Percentiles rank a stretch among this genome's conserved stretches.
These are phyloP conservation scores for Rallus crepitans DNA, from an alignment of 2,797 vertebrate species.

Conservation along the genomic window DNA sequence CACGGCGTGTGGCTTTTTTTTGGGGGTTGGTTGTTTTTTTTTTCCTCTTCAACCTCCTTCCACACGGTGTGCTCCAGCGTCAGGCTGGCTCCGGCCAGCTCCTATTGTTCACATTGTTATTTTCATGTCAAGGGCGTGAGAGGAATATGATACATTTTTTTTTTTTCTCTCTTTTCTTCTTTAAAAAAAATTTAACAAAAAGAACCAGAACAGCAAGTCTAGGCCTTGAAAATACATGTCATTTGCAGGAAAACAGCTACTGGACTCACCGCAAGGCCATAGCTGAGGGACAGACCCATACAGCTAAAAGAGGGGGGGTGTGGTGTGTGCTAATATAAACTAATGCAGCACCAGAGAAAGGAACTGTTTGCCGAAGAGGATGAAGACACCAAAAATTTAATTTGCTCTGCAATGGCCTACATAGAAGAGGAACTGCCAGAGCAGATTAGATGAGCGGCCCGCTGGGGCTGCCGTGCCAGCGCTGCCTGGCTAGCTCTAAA, in stretches of 20 bases:
- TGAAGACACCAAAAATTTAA: background rate
- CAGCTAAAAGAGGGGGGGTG: background rate
- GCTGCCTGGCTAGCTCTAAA: background rate
- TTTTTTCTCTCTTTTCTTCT: background rate
- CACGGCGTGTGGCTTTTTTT: background rate
- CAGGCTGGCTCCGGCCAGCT: slow-evolving; percentile 61
- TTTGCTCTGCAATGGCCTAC: slow-evolving; percentile 43
- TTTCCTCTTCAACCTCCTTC: slow-evolving; percentile 31
- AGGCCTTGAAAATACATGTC: slow-evolving; percentile 31
- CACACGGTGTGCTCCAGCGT: background rate
- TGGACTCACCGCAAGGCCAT: background rate
- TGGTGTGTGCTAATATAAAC: background rate
- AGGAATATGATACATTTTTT: background rate
- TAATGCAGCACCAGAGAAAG: background rate
- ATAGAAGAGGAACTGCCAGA: slow-evolving; percentile 34
- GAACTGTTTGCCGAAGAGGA: background rate
- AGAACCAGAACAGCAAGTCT: background rate
- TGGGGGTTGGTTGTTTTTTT: background rate
- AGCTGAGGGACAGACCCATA: background rate
- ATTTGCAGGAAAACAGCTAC: background rate
- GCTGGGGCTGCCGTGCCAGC: slow-evolving; percentile 8
- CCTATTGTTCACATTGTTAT: slow-evolving; percentile 57
- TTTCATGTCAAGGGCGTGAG: slow-evolving; percentile 64
- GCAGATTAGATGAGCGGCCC: slow-evolving; percentile 23
- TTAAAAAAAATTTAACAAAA: too few relatives aligned